Base-by-base conservation (phyloP, 2,888 invertebrate genomes). In the Erebia palarica region DNA sequence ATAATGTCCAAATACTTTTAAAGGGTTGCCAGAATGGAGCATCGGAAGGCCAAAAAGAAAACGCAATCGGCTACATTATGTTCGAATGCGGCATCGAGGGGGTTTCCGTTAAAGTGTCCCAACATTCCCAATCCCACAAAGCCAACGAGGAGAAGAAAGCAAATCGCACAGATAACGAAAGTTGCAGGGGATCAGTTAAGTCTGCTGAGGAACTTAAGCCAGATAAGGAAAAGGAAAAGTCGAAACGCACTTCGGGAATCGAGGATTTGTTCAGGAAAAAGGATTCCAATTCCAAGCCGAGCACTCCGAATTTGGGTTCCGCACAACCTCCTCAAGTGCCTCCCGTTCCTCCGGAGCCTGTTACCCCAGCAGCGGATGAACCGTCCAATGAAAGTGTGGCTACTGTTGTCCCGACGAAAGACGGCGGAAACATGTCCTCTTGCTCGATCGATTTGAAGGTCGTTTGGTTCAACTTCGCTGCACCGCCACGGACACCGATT, bases 401-500 rank as follows among this genome's bases (percentile, higher is more conserved):
- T 11, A 92, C 94, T 0, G 80, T 92, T 14, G 91, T 86, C 10
- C 89, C 92, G 0, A 90, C 94, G 0, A 96, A 95, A 82, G 94
- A 95, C 71, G 96, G 95, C 75, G 96, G 96, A 47, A 97, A 97
- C 81, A 96, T 96, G 0, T 96, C 98, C 0, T 97, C 97, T 0
- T 98, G 98, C 80, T 95, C 97, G 1, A 96, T 98, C 68, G 97
- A 98, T 83, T 90, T 99, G 70, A 97, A 97, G 85, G 96, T 97
- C 0, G 97, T 98, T 60, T 99, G 99, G 99, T 98, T 99, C 81
- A 99, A 99, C 86, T 99, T 99, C 90, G 99, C 99, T 7, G 99
- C 99, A 0, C 99, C 99, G 0, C 99, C 99, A 0, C 95, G 98
- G 75, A 97, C 98, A 1, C 98, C 98, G 0, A 98, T 98, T 64